Percentiles rank a stretch among this genome's conserved stretches.
Conservation (phyloP, 1,140 invertebrate species). For the Drosophila bocqueti region DNA sequence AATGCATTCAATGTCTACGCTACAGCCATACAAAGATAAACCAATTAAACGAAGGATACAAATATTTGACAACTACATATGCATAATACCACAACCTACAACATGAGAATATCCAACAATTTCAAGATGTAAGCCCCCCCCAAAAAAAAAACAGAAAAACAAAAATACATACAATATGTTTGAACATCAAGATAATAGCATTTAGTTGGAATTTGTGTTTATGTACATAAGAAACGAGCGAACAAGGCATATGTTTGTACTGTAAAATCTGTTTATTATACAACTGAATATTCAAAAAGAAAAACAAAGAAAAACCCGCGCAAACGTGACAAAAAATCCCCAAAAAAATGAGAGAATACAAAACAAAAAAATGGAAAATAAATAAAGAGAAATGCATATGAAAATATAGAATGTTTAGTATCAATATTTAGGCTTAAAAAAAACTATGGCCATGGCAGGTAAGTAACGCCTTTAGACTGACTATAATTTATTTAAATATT, state of each 20-base stretch:
- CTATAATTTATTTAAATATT: background rate
- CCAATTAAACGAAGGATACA: conserved; percentile 30
- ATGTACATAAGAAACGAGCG: conserved; percentile 54
- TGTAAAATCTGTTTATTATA: conserved; percentile 51
- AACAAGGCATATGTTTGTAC: conserved; percentile 45
- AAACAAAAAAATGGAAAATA: conserved; percentile 42
- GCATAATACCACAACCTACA: conserved; percentile 28
- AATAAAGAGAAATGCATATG: conserved; percentile 70
- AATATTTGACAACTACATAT: conserved; percentile 51
- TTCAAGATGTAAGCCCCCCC: conserved; percentile 24
- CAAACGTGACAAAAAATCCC: conserved; percentile 20
- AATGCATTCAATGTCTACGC: conserved; percentile 78
- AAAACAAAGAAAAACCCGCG: conserved; percentile 11
- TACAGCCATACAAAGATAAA: conserved; percentile 55
- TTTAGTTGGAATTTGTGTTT: conserved; percentile 57
- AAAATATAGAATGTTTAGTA: conserved; percentile 13
- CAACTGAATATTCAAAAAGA: conserved; percentile 28
- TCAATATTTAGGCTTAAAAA: background rate
- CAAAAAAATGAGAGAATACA: conserved; percentile 16
- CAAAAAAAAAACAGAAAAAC: background rate
- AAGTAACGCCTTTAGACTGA: background rate
- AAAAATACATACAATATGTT: background rate
- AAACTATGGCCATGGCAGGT: background rate
- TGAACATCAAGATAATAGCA: conserved; percentile 11
- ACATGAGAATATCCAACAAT: conserved; percentile 40